These are phyloP conservation scores for Hippocampus comes DNA, from an alignment of 2,113 vertebrate genomes.

Conservation along the genomic window DNA sequence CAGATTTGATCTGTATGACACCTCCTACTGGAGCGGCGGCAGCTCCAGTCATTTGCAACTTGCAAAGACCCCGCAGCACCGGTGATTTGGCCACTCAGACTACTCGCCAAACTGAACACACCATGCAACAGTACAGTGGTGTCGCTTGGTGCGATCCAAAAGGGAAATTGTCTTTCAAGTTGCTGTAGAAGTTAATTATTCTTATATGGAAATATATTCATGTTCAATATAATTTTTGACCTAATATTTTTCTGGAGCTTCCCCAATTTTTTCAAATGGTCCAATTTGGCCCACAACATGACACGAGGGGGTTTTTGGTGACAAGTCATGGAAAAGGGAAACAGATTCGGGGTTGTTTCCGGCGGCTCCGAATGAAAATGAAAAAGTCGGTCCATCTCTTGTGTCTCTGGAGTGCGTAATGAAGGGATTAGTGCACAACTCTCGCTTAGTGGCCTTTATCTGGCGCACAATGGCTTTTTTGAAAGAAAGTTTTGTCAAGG, in stretches of 20 bases:
- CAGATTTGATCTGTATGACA: conserved; percentile 64
- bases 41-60: conserved; percentile 28
- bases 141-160: too few species aligned
- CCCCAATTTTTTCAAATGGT: background rate
- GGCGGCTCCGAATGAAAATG: conserved; percentile 43
- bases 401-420: conserved; percentile 68
- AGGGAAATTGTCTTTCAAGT: too few species aligned
- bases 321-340: background rate
- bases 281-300: background rate
- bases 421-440: conserved; percentile 82
- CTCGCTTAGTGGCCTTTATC: conserved; percentile 81
- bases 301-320: background rate
- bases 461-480: conserved; percentile 82
- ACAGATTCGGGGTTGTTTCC: conserved; percentile 20
- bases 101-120: too few species aligned
- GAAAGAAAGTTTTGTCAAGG: conserved; percentile 82
- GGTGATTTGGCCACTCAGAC: too few species aligned
- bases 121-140: too few species aligned
- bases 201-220: too few species aligned
- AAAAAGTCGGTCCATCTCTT: conserved; percentile 52
- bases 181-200: too few species aligned
- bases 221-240: too few species aligned
- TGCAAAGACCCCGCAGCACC: too few species aligned
- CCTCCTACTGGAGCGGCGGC: conserved; percentile 39
- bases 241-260: too few species aligned